These are phyloP conservation scores for Chironomus tentans DNA, from an alignment of 2,888 invertebrate genomes.

Conservation along the genomic window DNA sequence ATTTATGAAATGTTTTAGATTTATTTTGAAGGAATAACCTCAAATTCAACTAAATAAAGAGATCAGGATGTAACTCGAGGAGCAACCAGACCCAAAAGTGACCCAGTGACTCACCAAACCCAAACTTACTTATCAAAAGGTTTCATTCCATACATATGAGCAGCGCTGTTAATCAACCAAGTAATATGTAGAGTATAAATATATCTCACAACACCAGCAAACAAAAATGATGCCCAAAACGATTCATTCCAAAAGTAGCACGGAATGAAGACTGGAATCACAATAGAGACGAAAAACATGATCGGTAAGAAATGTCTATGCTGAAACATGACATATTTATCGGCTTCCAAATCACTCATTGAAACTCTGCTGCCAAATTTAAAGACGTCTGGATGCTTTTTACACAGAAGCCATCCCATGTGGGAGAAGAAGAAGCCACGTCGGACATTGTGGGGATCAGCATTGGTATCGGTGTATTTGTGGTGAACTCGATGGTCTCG, in stretches of 20 bases:
- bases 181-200: not conserved
- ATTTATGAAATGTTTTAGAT: no score
- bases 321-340: constrained; percentile 12
- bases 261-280: constrained; percentile 1
- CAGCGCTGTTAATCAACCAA: constrained; percentile 15
- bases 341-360: constrained; percentile 14
- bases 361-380: constrained; percentile 10
- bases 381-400: constrained; percentile 16
- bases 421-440: constrained; percentile 25
- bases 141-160: constrained; percentile 16
- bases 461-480: constrained; percentile 18
- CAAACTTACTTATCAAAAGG: constrained; percentile 3
- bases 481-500: constrained; percentile 19
- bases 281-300: not conserved
- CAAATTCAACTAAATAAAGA: no score
- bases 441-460: constrained; percentile 14
- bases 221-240: not conserved
- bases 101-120: no score
- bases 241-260: not conserved
- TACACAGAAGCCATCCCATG: constrained; percentile 18
- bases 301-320: not conserved
- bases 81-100: no score
- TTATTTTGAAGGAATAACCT: no score
- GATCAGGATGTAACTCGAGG: no score
- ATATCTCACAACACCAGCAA: not conserved